Base-by-base conservation (phyloP, 2,888 invertebrate genomes). In the Pristionchus entomophagus region DNA sequence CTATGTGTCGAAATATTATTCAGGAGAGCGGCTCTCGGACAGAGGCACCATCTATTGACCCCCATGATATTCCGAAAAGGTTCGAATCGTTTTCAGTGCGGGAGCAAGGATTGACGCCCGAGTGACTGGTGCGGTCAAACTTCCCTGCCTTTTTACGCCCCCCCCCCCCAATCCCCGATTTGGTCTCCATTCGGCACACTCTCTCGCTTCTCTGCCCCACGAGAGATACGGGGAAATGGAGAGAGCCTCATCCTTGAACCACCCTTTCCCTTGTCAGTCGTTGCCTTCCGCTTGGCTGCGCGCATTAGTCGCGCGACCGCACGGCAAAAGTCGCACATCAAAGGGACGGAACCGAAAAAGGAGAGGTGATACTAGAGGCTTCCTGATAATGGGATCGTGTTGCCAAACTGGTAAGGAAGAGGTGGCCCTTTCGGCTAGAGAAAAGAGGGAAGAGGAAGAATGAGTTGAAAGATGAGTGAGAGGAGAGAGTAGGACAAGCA, bases 381-480 rank as follows among this genome's bases (percentile, higher is more conserved):
- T 56, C 56, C 59, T 73, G 73, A 73, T 73, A 73, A 73, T 73
- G 73, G 73, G 73, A 73, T 73, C n/a, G 35, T 73, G 73, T 73
- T 73, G 73, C 73, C 65, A 73, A 73, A 73, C 73, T 73, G 73
- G 73, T 73, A 73, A 41, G 35, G 19, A 22, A 29, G 19, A 69
- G 5, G 69, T 19, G 32, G 5, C 29, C 73, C 73, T 73, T 73
- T 73, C 73, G 73, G 73, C 41, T 26, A n/a, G 73, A 26, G 26
- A 10, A n/a, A 73, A 6, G n/a, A 26, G 45, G 38, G 22, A 45
- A 32, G 29, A 53, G 77, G 45, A 77, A 77, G 45, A 41, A 73
- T 73, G 73, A n/a, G 73, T 17, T 73, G 73, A 22, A 6, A n/a
- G n/a, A n/a, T n/a, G n/a, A n/a, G n/a, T n/a, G n/a, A n/a, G n/a